Percentiles rank a stretch among this genome's conserved stretches.
Evolutionary conservation across 2,113 vertebrate species (phyloP).

Genomic region (Silurus meridionalis): DNA sequence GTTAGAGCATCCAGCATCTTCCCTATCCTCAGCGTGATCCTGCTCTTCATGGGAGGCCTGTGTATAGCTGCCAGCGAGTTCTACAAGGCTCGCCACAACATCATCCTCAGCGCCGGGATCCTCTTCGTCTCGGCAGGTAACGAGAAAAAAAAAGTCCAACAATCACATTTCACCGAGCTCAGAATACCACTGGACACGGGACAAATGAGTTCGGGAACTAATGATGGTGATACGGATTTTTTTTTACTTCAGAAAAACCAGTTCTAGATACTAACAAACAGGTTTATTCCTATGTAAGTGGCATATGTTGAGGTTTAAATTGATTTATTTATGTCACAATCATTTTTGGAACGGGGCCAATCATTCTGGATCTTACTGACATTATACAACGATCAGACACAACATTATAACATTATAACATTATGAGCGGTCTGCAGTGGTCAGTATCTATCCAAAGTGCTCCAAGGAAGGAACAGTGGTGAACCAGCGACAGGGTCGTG

Average conservation of each 20-base stretch:
- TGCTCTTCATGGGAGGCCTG: constrained; percentile 98
- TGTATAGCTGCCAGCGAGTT: constrained; percentile 99
- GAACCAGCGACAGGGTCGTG: too few species aligned
- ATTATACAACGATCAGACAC: neutral
- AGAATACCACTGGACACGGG: neutral
- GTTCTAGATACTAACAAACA: neutral
- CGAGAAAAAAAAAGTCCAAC: constrained; percentile 20
- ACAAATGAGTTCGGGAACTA: neutral
- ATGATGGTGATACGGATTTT: neutral
- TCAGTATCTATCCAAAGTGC: too few species aligned
- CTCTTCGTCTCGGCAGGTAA: constrained; percentile 98
- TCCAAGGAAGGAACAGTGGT: too few species aligned
- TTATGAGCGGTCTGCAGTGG: too few species aligned
- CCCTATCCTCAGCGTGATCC: constrained; percentile 98
- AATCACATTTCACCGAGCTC: neutral
- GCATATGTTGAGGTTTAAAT: neutral
- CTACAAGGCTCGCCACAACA: constrained; percentile 99
- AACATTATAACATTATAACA: too few species aligned
- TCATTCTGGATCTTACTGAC: neutral
- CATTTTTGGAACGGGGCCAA: neutral
- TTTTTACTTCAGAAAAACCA: neutral
- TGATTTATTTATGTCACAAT: neutral
- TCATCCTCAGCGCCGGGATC: constrained; percentile 98
- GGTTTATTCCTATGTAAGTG: neutral
- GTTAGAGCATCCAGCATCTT: constrained; percentile 99